Evolutionary conservation across 2,797 vertebrate species (phyloP).

Genomic region (Sebastes hubbsi): DNA sequence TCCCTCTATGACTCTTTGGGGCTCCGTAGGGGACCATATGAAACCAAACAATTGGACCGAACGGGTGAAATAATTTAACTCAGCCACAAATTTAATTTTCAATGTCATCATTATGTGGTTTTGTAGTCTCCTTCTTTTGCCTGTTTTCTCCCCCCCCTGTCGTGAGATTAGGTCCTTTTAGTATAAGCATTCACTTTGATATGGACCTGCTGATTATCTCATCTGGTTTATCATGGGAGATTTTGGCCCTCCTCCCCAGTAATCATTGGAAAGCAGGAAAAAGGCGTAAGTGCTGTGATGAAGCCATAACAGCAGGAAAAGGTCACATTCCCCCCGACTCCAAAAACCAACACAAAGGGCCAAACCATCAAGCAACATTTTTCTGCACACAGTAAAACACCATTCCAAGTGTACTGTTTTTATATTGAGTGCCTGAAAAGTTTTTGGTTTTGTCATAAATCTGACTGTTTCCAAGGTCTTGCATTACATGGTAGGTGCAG

Average conservation of each 20-base stretch:
- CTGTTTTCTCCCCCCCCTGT: not conserved
- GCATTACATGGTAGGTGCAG: not conserved
- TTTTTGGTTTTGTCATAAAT: slow-evolving; percentile 8
- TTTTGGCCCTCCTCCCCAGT: not conserved
- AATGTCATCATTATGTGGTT: slow-evolving; percentile 1
- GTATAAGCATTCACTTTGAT: not conserved
- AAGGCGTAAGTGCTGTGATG: not conserved
- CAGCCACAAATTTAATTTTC: not conserved
- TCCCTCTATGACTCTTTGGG: not conserved
- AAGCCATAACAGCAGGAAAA: slow-evolving; percentile 61
- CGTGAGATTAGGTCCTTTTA: slow-evolving; percentile 6
- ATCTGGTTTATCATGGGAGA: not conserved
- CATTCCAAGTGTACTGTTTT: not conserved
- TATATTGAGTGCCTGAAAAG: not conserved
- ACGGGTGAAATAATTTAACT: not conserved
- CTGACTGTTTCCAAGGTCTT: not conserved
- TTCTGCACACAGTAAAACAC: not conserved
- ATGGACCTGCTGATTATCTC: slow-evolving; percentile 4
- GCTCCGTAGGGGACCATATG: not conserved
- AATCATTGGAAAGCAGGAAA: slow-evolving; percentile 34
- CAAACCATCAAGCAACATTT: not conserved
- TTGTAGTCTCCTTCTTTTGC: not conserved
- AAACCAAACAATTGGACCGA: not conserved
- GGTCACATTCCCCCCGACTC: slow-evolving; percentile 1
- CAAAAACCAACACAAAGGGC: not conserved